Conservation (phyloP, 2,888 invertebrate genomes). For the Nomada ruficornis region DNA sequence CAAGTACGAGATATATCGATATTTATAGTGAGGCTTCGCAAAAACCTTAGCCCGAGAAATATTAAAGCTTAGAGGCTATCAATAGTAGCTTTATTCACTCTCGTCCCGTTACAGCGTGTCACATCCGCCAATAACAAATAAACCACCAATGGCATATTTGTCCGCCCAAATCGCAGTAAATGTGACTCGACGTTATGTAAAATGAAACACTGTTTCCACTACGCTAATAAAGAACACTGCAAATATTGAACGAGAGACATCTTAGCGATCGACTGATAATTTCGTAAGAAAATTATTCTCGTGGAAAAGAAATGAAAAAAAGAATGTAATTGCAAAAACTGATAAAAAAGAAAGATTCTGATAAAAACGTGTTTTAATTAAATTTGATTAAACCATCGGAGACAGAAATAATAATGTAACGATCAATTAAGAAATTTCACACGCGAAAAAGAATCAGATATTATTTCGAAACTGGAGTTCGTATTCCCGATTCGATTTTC, state of each 20-base stretch:
- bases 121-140: not conserved
- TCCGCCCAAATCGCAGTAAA: not conserved
- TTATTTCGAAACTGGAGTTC: not conserved
- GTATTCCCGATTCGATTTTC: not conserved
- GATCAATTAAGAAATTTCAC: not conserved
- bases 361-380: too few species aligned
- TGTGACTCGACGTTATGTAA: not conserved
- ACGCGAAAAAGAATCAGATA: not conserved
- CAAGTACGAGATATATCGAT: too few species aligned
- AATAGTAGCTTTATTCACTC: not conserved
- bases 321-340: not conserved
- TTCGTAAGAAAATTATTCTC: not conserved
- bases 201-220: slow-evolving; percentile 7
- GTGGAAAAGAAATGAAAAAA: not conserved
- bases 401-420: not conserved
- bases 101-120: not conserved
- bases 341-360: not conserved
- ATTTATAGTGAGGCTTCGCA: too few species aligned
- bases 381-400: not conserved
- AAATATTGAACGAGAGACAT: slow-evolving; percentile 10
- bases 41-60: not conserved
- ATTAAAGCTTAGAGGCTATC: not conserved
- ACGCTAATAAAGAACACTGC: not conserved
- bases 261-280: slow-evolving; percentile 11
- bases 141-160: not conserved